phyloP scores from a whole-genome alignment of 2,113 vertebrate genomes.

The Delphinus delphis region DNA sequence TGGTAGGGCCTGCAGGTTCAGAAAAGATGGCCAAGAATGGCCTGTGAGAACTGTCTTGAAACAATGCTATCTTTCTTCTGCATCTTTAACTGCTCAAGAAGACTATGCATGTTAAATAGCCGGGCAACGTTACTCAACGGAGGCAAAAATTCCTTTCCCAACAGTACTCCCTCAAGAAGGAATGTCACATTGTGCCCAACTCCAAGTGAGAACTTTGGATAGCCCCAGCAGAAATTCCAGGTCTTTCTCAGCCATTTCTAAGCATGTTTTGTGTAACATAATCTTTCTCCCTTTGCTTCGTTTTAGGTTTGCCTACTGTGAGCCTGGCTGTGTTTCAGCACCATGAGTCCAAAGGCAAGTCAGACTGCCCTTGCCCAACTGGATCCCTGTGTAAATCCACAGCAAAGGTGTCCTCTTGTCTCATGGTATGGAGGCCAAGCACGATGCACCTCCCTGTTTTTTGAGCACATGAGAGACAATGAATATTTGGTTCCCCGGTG shows the following conservation, averaged over 20 bases:
- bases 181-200: background rate
- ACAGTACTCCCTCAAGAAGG: conserved; percentile 6
- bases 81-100: conserved; percentile 28
- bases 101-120: conserved; percentile 43
- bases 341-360: background rate
- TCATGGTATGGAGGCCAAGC: background rate
- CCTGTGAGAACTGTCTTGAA: conserved; percentile 55
- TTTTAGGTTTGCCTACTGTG: background rate
- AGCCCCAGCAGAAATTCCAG: background rate
- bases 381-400: background rate
- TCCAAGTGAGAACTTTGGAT: background rate
- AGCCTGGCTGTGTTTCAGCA: background rate
- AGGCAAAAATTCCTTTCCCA: conserved; percentile 62
- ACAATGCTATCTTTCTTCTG: conserved; percentile 74
- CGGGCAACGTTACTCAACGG: conserved; percentile 41
- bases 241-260: background rate
- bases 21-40: conserved; percentile 35
- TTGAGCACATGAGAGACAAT: background rate
- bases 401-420: background rate
- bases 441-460: background rate
- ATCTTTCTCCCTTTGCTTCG: background rate
- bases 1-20: background rate
- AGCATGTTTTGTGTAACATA: background rate
- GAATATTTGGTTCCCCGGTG: background rate
- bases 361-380: background rate